Evolutionary conservation across 2,113 vertebrate species (phyloP), one percentile per base, ranked within the genome.

Genomic region (Zingel zingel): DNA sequence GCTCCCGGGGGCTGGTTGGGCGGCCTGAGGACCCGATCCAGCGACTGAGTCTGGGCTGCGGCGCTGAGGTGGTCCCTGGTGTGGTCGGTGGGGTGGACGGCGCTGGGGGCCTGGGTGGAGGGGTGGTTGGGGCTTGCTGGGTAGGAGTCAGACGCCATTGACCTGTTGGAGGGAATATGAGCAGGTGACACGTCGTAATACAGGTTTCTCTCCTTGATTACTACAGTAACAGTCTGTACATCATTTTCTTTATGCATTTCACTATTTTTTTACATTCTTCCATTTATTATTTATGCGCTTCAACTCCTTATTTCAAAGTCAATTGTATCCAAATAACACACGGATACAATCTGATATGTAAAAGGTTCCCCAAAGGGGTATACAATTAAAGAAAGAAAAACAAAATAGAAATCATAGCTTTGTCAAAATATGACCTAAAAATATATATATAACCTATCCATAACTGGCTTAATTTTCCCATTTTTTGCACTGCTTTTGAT

Each of bases 41-140:
- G 92, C 0, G 94, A 95, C 85, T 96, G 97, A 2, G 95, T 94
- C 85, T 96, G 95, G 39, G 86, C 95, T 0, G 93, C 71, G 0
- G 96, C 82, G 91, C 93, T 88, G 94, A 96, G 64, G 96, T 86
- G 4, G 79, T 92, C 3, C 94, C 93, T 57, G 94, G 86, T 66
- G 74, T 63, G 92, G 77, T 93, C 91, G 1, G 62, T 1, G 19
- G 90, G 77, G 66, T 89, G 91, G 74, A 59, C 23, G 62, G 86
- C 5, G 70, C 66, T 25, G 91, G 86, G 33, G n/a, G 87, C 91
- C 91, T 96, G 96, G 85, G 95, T 93, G 0, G 94, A 90, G 0
- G 96, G 95, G 85, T 98, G 97, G 93, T 95, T 97, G 84, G 97
- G 97, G 82, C 97, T 98, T 11, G 96, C 96, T 0, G 97, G 97